Conservation (phyloP, 2,888 invertebrate genomes). For the Ormyrus nitidulus region DNA sequence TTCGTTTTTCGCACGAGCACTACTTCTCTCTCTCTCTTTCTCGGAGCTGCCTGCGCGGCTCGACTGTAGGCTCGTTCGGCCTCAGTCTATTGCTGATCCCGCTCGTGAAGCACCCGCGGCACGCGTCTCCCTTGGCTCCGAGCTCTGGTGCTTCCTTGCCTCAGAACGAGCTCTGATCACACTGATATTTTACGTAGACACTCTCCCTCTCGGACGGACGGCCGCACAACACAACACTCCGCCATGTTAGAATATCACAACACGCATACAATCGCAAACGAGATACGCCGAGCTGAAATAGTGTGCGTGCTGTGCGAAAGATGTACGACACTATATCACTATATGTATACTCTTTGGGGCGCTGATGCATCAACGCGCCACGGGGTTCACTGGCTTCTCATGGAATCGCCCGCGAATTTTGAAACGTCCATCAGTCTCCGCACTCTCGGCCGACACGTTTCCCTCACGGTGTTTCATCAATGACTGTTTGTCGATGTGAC, state of each 20-base stretch:
- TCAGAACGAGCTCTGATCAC: neutral
- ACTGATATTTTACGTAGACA: constrained; percentile 38
- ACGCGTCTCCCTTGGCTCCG: neutral
- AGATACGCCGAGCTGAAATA: neutral
- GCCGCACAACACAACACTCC: constrained; percentile 80
- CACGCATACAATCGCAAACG: constrained; percentile 72
- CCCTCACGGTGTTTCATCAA: too few relatives aligned
- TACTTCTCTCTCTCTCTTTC: constrained; percentile 55
- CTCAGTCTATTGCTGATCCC: constrained; percentile 15
- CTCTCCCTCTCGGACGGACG: constrained; percentile 73
- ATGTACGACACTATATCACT: neutral
- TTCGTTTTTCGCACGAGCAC: constrained; percentile 27
- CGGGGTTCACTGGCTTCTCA: constrained; percentile 78
- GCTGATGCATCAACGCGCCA: constrained; percentile 58
- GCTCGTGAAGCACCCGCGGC: neutral
- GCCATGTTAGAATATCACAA: constrained; percentile 85
- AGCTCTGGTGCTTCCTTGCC: neutral
- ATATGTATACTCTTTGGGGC: neutral
- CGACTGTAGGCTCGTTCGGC: neutral
- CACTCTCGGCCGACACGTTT: too few relatives aligned
- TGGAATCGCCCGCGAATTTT: constrained; percentile 72
- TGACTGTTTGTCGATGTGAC: too few relatives aligned
- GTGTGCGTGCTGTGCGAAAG: neutral
- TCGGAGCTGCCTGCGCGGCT: neutral
- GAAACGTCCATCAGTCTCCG: constrained; percentile 17